Percentiles rank a stretch among this genome's conserved stretches.
These are phyloP conservation scores for Clistopyga incitator DNA, from an alignment of 2,888 invertebrate species.

Conservation along the genomic window DNA sequence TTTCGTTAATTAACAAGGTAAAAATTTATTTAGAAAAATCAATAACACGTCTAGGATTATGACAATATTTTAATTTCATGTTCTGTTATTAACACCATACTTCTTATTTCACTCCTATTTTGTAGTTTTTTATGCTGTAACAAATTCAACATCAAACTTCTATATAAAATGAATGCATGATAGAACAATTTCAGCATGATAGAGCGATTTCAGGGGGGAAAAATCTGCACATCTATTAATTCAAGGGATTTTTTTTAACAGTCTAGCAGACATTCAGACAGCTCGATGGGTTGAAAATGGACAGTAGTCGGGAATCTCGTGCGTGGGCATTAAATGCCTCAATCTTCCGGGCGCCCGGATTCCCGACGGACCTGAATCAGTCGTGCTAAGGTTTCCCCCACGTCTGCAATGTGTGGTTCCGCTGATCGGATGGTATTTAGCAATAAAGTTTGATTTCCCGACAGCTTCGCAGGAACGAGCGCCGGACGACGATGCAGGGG, in stretches of 20 bases:
- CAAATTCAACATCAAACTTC: no score
- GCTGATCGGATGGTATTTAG: conserved; percentile 84
- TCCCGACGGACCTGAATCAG: conserved; percentile 67
- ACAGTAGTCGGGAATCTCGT: conserved; percentile 73
- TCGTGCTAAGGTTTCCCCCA: conserved; percentile 64
- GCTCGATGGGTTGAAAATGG: conserved; percentile 52
- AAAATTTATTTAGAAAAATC: no score
- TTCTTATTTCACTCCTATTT: no score
- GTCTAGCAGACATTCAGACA: conserved; percentile 60
- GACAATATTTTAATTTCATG: no score
- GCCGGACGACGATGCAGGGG: conserved; percentile 47
- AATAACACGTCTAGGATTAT: no score
- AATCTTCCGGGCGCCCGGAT: conserved; percentile 62
- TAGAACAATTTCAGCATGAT: no score
- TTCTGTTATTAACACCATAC: no score
- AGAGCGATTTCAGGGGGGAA: no score
- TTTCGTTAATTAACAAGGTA: no score
- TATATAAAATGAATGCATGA: no score
- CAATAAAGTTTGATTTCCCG: conserved; percentile 84
- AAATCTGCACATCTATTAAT: no score
- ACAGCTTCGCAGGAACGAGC: conserved; percentile 70
- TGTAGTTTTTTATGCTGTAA: no score
- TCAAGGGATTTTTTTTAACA: conserved; percentile 6
- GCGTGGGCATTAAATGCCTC: conserved; percentile 74
- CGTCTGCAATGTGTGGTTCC: conserved; percentile 75